phyloP scores from a whole-genome alignment of 2,113 vertebrate genomes.

The Phalacrocorax aristotelis region DNA sequence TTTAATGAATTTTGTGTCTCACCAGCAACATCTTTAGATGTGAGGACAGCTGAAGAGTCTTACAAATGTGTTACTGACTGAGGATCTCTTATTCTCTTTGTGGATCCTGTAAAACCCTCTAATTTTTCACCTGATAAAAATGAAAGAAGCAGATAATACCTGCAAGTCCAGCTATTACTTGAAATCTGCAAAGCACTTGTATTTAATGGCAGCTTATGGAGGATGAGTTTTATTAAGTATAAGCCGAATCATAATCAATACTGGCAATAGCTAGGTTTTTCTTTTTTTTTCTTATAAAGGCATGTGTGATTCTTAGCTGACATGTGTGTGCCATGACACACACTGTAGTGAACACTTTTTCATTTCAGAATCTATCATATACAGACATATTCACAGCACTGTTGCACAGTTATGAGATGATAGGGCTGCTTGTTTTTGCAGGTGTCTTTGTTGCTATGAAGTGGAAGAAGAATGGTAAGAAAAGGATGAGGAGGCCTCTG shows the following conservation, averaged over 20 bases:
- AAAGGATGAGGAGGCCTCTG: neutral
- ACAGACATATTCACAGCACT: neutral
- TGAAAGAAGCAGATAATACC: neutral
- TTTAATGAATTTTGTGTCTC: neutral
- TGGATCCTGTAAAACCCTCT: neutral
- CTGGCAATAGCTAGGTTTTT: neutral
- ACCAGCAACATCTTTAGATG: neutral
- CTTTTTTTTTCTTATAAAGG: neutral
- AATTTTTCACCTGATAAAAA: neutral
- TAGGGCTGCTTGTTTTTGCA: neutral
- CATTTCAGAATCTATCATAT: neutral
- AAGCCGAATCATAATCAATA: neutral
- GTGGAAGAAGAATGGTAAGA: neutral
- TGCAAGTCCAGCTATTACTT: neutral
- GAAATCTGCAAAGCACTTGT: neutral
- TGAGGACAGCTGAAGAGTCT: neutral
- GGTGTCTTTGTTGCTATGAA: neutral
- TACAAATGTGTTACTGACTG: neutral
- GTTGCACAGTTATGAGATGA: neutral
- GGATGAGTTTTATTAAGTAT: neutral
- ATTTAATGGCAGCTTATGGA: neutral
- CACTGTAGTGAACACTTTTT: neutral
- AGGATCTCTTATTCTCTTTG: neutral
- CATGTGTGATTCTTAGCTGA: neutral
- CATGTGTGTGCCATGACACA: neutral